A percentile compares a stretch with the other conserved stretches of the same genome.
phyloP scores from a whole-genome alignment of 2,888 invertebrate species.

The Drosophila rellima region DNA sequence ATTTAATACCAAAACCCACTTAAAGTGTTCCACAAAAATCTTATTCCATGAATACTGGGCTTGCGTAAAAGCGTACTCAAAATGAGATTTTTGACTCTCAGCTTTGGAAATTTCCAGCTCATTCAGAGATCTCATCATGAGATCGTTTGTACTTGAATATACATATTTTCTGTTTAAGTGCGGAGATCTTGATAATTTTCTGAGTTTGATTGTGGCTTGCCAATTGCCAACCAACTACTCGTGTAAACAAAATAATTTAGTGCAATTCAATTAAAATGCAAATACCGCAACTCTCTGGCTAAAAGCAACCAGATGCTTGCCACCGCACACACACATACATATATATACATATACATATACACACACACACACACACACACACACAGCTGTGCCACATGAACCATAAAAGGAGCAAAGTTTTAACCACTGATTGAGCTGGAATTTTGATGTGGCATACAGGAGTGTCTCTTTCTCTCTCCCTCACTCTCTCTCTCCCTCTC shows the following conservation, averaged over 20 bases:
- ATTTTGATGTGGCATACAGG: slow-evolving; percentile 58
- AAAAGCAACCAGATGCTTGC: slow-evolving; percentile 20
- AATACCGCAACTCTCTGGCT: slow-evolving; percentile 55
- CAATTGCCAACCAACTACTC: slow-evolving; percentile 22
- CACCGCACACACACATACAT: neutral
- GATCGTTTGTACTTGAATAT: no score
- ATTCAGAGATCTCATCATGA: no score
- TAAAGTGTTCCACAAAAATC: no score
- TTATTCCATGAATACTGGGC: no score
- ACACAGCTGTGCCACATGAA: slow-evolving; percentile 46
- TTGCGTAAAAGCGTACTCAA: no score
- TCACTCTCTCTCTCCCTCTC: no score
- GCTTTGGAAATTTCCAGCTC: no score
- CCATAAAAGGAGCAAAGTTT: slow-evolving; percentile 61
- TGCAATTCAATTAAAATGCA: slow-evolving; percentile 81
- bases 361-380: neutral
- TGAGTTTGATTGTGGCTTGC: slow-evolving; percentile 5
- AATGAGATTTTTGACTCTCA: no score
- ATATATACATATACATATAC: neutral
- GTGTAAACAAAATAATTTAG: slow-evolving; percentile 70
- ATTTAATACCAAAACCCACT: no score
- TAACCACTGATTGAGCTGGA: slow-evolving; percentile 69
- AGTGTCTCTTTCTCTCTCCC: no score
- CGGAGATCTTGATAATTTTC: no score
- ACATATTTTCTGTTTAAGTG: no score